These are phyloP conservation scores for Fragum whitleyi DNA, from an alignment of 2,888 invertebrate species.

Conservation along the genomic window DNA sequence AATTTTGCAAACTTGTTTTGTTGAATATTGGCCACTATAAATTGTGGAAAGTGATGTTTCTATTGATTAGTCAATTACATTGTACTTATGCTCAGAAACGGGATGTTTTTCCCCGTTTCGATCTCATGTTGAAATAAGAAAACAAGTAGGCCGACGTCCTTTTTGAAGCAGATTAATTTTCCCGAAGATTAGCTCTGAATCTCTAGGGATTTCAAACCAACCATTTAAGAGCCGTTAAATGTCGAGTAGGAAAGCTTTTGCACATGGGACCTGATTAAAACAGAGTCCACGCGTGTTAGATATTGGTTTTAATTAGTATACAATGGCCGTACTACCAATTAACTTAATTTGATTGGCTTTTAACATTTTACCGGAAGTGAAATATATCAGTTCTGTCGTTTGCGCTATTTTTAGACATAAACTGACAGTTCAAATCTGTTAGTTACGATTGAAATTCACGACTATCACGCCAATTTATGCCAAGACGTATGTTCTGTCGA, in stretches of 20 bases:
- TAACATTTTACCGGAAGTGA: conserved; percentile 4
- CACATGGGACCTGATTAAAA: conserved; percentile 6
- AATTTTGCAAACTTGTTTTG: no score
- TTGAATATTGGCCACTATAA: no score
- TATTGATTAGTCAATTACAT: no score
- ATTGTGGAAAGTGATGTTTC: no score
- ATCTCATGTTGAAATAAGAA: neutral
- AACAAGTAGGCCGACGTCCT: neutral
- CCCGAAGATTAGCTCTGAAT: neutral
- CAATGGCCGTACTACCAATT: neutral
- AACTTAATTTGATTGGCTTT: neutral
- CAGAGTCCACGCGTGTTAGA: neutral
- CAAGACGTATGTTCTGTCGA: neutral
- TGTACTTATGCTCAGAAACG: no score
- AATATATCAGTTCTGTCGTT: conserved; percentile 1
- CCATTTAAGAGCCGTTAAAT: conserved; percentile 4
- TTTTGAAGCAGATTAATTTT: conserved; percentile 1
- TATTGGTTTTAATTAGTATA: conserved; percentile 2
- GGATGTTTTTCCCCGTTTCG: neutral
- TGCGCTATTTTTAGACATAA: neutral
- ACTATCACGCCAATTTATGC: neutral
- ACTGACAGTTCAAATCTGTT: conserved; percentile 3
- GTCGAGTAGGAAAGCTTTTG: neutral
- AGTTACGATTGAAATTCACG: neutral
- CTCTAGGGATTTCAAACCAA: neutral